Base-by-base conservation (phyloP, 2,113 vertebrate species). In the Madoqua kirkii region DNA sequence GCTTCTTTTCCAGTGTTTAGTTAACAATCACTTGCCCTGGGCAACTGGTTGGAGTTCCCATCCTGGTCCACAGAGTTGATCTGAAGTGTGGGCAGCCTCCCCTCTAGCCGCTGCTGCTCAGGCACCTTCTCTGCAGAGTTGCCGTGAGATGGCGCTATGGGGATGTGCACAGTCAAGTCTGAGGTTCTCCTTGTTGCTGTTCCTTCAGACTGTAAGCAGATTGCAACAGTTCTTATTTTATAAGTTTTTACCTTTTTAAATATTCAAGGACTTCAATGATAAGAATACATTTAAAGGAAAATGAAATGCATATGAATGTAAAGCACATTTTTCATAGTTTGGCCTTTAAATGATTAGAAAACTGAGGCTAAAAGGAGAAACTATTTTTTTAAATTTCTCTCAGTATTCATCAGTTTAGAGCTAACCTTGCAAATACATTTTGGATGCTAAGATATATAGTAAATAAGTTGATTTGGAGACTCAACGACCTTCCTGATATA, bases 381-480 rank as follows among this genome's bases (percentile, higher is more conserved):
- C 52, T 52, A 84, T 91, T 79, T 83, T 74, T 94, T 91, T 93
- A 50, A 5, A 90, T 95, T 15, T 21, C 89, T 91, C 82, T 98
- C 91, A 91, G 5, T 98, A n/a, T 98, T 98, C 98, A 97, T 95
- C 93, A 95, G 74, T 98, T 98, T 98, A 97, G 93, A 97, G 89
- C 97, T 98, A 98, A 86, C 97, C 97, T 93, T 87, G 31, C 96
- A 98, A 98, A 97, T 96, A 98, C 85, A 59, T 98, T 97, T 96
- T 95, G 93, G 97, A 98, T 97, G 97, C 90, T 98, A 95, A 98
- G 98, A 98, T 97, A 97, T 50, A 96, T 94, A 94, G 96, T 98
- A 98, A 97, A 98, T 98, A 98, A 98, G 97, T 98, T 97, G 96
- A 98, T 98, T 93, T 96, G 93, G 96, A 98, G 97, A 98, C 97